These are phyloP conservation scores for Melieria omissa DNA, from an alignment of 2,888 invertebrate genomes.

Conservation along the genomic window DNA sequence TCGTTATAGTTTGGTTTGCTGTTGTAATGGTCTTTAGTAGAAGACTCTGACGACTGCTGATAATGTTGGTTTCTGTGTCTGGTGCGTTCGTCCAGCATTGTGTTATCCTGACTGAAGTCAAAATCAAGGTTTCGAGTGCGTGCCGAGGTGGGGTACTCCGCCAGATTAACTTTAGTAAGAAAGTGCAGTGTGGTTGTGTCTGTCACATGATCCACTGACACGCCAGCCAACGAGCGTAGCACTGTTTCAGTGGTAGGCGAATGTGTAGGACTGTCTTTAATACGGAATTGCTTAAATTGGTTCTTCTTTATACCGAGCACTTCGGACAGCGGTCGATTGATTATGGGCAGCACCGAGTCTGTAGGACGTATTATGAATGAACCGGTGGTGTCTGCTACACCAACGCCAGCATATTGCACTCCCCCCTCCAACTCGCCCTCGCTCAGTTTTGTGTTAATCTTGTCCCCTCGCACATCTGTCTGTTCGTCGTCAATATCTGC, in stretches of 20 bases:
- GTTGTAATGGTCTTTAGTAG: constrained; percentile 43
- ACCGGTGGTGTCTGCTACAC: constrained; percentile 44
- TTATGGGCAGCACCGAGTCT: constrained; percentile 65
- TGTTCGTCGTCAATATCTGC: background rate
- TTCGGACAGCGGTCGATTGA: constrained; percentile 66
- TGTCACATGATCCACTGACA: constrained; percentile 18
- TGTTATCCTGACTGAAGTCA: constrained; percentile 64
- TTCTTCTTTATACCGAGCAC: constrained; percentile 67
- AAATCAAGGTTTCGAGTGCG: constrained; percentile 60
- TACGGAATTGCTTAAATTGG: constrained; percentile 66
- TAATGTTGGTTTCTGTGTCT: constrained; percentile 53
- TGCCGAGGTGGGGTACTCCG: constrained; percentile 60
- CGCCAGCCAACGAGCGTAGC: constrained; percentile 24
- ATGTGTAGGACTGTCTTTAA: constrained; percentile 60
- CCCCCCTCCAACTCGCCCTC: constrained; percentile 48
- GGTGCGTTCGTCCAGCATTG: constrained; percentile 62
- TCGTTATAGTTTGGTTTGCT: constrained; percentile 42
- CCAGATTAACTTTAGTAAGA: constrained; percentile 62
- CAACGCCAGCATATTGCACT: constrained; percentile 38
- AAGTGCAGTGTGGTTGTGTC: constrained; percentile 54
- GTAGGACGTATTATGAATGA: constrained; percentile 59
- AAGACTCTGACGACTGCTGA: constrained; percentile 50
- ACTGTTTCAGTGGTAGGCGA: constrained; percentile 51
- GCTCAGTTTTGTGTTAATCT: constrained; percentile 38
- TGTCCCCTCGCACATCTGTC: constrained; percentile 35